Evolutionary conservation across 2,888 invertebrate species (phyloP).

Genomic region (Philaethria dido): DNA sequence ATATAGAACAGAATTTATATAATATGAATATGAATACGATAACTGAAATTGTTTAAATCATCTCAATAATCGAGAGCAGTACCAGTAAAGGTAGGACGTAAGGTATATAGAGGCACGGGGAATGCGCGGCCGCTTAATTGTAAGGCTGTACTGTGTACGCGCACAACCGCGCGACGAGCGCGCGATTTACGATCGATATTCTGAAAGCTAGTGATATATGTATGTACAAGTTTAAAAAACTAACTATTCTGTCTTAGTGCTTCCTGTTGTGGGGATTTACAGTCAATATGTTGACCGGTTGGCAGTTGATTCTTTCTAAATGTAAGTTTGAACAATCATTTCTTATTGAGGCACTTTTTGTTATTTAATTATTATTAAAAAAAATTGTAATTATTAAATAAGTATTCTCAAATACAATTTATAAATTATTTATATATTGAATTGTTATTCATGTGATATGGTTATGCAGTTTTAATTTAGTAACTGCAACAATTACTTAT

Average conservation of each 20-base stretch:
- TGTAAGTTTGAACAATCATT: slow-evolving; percentile 61
- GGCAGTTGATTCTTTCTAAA: slow-evolving; percentile 75
- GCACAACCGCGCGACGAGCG: slow-evolving; percentile 53
- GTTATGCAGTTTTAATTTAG: background rate
- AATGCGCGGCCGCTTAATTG: slow-evolving; percentile 71
- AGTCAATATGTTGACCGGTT: slow-evolving; percentile 71
- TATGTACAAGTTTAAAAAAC: slow-evolving; percentile 12
- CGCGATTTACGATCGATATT: slow-evolving; percentile 40
- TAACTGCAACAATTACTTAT: background rate
- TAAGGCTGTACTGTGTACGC: slow-evolving; percentile 48
- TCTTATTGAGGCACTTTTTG: background rate
- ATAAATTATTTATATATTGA: too few relatives aligned
- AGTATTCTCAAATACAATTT: too few relatives aligned
- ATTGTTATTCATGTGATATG: background rate
- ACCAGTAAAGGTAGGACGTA: slow-evolving; percentile 41
- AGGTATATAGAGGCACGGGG: slow-evolving; percentile 68
- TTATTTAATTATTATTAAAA: background rate
- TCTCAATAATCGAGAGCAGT: background rate
- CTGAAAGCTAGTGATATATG: slow-evolving; percentile 32
- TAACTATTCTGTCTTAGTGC: slow-evolving; percentile 13
- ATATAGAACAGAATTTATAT: slow-evolving; percentile 1
- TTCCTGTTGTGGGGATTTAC: slow-evolving; percentile 27
- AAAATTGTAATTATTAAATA: background rate
- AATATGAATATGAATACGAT: background rate
- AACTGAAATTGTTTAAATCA: slow-evolving; percentile 3